Conservation (phyloP, 2,797 vertebrate species). For the Menidia menidia region DNA sequence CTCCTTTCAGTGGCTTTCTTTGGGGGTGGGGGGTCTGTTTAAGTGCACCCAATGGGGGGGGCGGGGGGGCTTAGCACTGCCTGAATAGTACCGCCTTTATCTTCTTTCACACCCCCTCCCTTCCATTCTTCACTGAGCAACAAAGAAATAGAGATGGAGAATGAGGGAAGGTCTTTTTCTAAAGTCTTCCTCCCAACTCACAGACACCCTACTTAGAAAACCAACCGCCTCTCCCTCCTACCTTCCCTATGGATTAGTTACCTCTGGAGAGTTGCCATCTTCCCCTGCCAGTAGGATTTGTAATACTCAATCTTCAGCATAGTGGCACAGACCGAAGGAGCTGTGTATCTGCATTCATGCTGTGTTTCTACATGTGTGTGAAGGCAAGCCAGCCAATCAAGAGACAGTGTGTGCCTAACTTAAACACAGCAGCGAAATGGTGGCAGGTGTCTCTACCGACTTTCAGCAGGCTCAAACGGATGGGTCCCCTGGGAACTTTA, state of each 20-base stretch:
- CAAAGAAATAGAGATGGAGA: slow-evolving; percentile 79
- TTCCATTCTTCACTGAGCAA: slow-evolving; percentile 80
- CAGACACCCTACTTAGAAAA: slow-evolving; percentile 75
- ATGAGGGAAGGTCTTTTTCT: slow-evolving; percentile 69
- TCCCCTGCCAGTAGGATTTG: slow-evolving; percentile 73
- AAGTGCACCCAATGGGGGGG: slow-evolving; percentile 83
- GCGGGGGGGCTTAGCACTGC: slow-evolving; percentile 74
- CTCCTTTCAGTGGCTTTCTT: slow-evolving; percentile 82
- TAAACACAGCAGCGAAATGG: slow-evolving; percentile 63
- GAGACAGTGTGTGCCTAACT: slow-evolving; percentile 48
- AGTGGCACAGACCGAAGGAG: slow-evolving; percentile 71
- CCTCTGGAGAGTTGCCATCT: slow-evolving; percentile 79
- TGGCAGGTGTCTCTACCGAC: slow-evolving; percentile 77
- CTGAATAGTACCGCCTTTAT: slow-evolving; percentile 85
- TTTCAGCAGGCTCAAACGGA: slow-evolving; percentile 71
- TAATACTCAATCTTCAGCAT: slow-evolving; percentile 77
- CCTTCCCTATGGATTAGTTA: slow-evolving; percentile 79
- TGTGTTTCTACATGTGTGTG: slow-evolving; percentile 60
- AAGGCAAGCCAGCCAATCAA: slow-evolving; percentile 71
- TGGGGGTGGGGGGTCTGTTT: slow-evolving; percentile 76
- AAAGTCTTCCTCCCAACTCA: slow-evolving; percentile 59
- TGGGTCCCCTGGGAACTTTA: slow-evolving; percentile 77
- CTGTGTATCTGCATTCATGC: slow-evolving; percentile 49
- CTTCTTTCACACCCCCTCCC: slow-evolving; percentile 73
- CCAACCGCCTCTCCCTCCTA: slow-evolving; percentile 68